Evolutionary conservation across 2,888 invertebrate genomes (phyloP).

Genomic region (Operophtera brumata): DNA sequence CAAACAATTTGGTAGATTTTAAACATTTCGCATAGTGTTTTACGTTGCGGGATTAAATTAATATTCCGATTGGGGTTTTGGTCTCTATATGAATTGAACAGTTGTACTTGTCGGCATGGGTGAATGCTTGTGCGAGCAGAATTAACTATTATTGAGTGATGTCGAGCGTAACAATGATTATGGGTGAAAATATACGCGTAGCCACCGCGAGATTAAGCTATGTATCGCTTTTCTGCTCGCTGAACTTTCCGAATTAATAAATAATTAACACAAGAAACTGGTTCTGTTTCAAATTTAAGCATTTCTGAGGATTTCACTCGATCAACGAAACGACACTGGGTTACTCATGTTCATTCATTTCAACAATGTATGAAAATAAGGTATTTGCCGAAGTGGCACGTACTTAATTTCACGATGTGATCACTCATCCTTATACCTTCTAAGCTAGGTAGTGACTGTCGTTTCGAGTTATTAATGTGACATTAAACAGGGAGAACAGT

Average conservation of each 20-base stretch:
- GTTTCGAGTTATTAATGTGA: slow-evolving; percentile 36
- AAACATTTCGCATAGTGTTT: slow-evolving; percentile 31
- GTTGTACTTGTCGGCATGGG: slow-evolving; percentile 32
- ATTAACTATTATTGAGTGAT: slow-evolving; percentile 41
- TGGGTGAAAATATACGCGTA: slow-evolving; percentile 36
- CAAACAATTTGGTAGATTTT: slow-evolving; percentile 40
- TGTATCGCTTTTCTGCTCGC: slow-evolving; percentile 28
- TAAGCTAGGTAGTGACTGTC: slow-evolving; percentile 23
- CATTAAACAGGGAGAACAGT: slow-evolving; percentile 34
- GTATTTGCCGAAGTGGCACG: slow-evolving; percentile 8
- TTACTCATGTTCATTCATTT: too few species aligned
- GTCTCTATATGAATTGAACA: slow-evolving; percentile 26
- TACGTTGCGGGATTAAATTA: slow-evolving; percentile 42
- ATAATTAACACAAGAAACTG: not conserved
- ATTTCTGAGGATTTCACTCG: not conserved
- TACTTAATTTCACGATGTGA: slow-evolving; percentile 21
- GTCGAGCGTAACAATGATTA: slow-evolving; percentile 39
- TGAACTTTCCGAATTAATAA: not conserved
- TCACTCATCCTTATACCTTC: slow-evolving; percentile 19
- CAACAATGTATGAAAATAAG: not conserved
- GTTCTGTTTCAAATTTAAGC: not conserved
- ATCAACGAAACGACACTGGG: not conserved
- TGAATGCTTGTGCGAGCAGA: slow-evolving; percentile 35
- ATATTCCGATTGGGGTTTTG: slow-evolving; percentile 41
- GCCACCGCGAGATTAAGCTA: slow-evolving; percentile 13